Percentiles rank a stretch among this genome's conserved stretches.
phyloP scores from a whole-genome alignment of 2,113 vertebrate species.

The Atlantisia rogersi region DNA sequence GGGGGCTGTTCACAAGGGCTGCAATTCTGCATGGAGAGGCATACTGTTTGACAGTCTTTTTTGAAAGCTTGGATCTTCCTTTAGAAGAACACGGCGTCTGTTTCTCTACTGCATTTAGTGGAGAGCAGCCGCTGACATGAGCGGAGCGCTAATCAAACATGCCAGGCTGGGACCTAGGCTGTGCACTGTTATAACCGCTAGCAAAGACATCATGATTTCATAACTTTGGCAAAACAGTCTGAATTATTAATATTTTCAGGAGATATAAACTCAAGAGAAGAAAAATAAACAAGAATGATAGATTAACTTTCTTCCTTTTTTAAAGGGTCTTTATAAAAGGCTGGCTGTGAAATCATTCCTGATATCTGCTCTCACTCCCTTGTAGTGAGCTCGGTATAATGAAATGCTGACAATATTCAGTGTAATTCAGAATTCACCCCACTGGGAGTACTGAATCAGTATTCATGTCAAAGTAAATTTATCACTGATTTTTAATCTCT shows the following conservation, averaged over 20 bases:
- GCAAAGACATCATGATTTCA: neutral
- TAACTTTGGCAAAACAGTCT: neutral
- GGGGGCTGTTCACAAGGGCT: neutral
- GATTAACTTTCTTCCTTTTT: neutral
- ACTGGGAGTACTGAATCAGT: conserved; percentile 35
- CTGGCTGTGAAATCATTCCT: conserved; percentile 1
- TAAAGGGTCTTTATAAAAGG: neutral
- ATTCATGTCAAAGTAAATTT: conserved; percentile 57
- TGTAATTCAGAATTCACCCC: conserved; percentile 31
- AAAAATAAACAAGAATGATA: neutral
- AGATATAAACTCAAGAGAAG: neutral
- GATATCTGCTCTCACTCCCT: neutral
- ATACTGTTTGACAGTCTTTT: fast-evolving
- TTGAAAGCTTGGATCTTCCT: neutral
- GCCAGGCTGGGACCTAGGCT: neutral
- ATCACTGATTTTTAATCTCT: conserved; percentile 60
- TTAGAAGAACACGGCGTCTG: neutral
- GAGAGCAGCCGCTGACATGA: neutral
- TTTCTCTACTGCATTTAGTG: neutral
- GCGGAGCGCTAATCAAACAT: neutral
- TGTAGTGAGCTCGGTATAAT: neutral
- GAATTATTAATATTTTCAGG: neutral
- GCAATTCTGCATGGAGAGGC: neutral
- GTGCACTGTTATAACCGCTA: neutral
- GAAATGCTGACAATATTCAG: conserved; percentile 21